Conservation (phyloP, 2,113 vertebrate species). For the Hemibagrus wyckioides region DNA sequence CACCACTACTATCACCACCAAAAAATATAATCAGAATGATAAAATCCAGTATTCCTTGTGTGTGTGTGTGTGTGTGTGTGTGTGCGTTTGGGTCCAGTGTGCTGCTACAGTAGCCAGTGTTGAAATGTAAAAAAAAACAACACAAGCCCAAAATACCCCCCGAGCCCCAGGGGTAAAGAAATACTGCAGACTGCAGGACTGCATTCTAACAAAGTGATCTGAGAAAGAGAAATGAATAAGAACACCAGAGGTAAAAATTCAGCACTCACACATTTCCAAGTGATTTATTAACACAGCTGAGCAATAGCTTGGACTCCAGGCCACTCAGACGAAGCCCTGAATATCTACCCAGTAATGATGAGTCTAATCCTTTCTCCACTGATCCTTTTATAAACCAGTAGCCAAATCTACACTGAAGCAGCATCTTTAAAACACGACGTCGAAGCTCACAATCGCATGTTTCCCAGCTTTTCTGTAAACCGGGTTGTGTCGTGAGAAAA, state of each 20-base stretch:
- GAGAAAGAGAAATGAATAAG: constrained; percentile 2
- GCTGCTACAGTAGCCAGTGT: neutral
- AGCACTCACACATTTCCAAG: neutral
- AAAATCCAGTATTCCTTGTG: neutral
- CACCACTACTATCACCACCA: no score
- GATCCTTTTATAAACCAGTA: neutral
- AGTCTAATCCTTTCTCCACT: neutral
- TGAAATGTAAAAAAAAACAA: neutral
- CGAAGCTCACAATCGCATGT: neutral
- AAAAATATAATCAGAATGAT: no score
- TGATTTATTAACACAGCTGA: neutral
- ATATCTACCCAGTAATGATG: neutral
- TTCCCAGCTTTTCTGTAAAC: neutral
- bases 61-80: no score
- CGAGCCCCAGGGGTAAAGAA: neutral
- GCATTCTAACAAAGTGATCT: neutral
- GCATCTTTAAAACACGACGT: neutral
- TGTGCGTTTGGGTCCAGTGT: neutral
- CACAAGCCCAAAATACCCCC: neutral
- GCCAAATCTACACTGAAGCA: neutral
- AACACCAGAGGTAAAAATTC: constrained; percentile 11
- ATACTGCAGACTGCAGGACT: neutral
- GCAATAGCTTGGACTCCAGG: neutral
- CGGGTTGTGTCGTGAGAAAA: neutral
- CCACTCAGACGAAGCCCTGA: neutral